Evolutionary conservation across 1,140 invertebrate genomes (phyloP), one percentile per base, ranked within the genome.

Genomic region (Idris sp.): DNA sequence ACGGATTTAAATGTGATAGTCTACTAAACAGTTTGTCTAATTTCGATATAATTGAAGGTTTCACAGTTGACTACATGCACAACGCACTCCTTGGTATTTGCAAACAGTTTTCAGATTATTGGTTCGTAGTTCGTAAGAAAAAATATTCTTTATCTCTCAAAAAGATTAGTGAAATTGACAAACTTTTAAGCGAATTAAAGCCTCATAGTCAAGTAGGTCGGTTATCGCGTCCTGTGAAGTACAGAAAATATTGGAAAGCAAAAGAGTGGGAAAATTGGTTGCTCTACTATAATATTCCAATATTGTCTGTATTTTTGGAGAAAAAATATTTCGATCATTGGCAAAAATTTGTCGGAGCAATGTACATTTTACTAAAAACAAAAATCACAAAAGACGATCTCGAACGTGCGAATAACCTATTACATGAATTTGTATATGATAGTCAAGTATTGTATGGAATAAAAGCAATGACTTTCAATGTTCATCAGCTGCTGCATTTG

Each of bases 321-420:
- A 15, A 49, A n/a, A 10, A 38, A 14, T 74, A 68, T 33, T 36
- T 51, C 11, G 14, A 59, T 8, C 73, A 76, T 48, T 76, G 58
- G 51, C 2, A 26, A 36, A 26, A 51, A 14, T 53, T 76, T 8
- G 58, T 76, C 11, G 38, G 43, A 16, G 48, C 62, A 7, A 18
- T 49, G 22, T 56, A 53, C 16, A 46, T 68, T 10, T 26, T 74
- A 40, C 30, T 74, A 15, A 16, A 62, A 61, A 46, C 26, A 7
- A 11, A 0, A 16, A 56, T 74, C n/a, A 48, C 22, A 10, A 43
- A 13, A 16, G 13, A 25, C 11, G 44, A 75, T 4, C 1, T 75
- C 9, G 4, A 11, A 25, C 16, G 43, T 30, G 53, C n/a, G n/a
- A n/a, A n/a, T n/a, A n/a, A n/a, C n/a, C n/a, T n/a, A n/a, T n/a